phyloP scores from a whole-genome alignment of 1,140 invertebrate species.

The Leptinotarsa undecemlineata region DNA sequence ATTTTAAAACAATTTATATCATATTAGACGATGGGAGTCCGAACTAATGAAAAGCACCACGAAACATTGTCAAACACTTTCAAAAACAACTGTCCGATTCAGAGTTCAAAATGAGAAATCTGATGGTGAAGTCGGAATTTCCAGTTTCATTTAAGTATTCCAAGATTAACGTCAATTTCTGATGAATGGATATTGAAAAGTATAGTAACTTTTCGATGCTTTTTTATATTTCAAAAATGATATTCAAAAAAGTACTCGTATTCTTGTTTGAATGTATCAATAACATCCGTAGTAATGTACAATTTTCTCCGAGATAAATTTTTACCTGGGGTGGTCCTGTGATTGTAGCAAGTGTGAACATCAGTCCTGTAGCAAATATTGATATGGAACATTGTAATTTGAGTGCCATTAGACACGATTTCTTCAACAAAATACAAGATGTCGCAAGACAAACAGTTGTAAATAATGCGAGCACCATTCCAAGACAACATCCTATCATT shows the following conservation, averaged over 20 bases:
- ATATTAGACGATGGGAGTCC: too few relatives aligned
- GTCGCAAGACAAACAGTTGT: slow-evolving; percentile 34
- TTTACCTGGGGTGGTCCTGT: slow-evolving; percentile 39
- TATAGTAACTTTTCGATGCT: neutral
- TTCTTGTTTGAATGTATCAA: too few relatives aligned
- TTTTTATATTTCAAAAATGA: slow-evolving; percentile 3
- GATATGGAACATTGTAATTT: slow-evolving; percentile 45
- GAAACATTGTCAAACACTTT: too few relatives aligned
- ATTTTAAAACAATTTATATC: too few relatives aligned
- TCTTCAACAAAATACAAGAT: slow-evolving; percentile 35
- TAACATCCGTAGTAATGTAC: too few relatives aligned
- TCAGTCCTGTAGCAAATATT: slow-evolving; percentile 33
- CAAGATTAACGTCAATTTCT: too few relatives aligned
- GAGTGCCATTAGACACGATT: slow-evolving; percentile 34
- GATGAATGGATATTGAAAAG: neutral
- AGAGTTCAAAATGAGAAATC: too few relatives aligned
- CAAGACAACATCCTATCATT: slow-evolving; percentile 34
- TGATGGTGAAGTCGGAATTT: too few relatives aligned
- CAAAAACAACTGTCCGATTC: too few relatives aligned
- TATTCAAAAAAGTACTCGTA: neutral
- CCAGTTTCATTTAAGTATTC: neutral
- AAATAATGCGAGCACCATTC: slow-evolving; percentile 35
- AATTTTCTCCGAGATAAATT: neutral
- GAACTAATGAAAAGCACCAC: too few relatives aligned
- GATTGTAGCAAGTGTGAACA: slow-evolving; percentile 37